phyloP scores from a whole-genome alignment of 2,113 vertebrate species.

The Hippolais icterina region DNA sequence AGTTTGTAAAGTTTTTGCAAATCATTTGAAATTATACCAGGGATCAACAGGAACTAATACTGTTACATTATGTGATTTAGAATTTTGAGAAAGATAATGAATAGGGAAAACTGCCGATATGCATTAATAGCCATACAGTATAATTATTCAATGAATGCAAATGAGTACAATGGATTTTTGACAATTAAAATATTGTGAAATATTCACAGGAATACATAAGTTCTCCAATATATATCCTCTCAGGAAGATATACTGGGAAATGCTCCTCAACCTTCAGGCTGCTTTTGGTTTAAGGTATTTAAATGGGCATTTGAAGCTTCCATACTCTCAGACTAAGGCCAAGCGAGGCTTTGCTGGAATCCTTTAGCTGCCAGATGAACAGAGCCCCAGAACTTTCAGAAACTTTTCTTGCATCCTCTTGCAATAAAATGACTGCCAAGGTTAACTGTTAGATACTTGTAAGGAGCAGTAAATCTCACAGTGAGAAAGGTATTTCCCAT shows the following conservation, averaged over 20 bases:
- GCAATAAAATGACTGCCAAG: slow-evolving; percentile 23
- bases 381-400: background rate
- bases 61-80: background rate
- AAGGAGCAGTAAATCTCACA: slow-evolving; percentile 54
- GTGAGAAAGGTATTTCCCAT: slow-evolving; percentile 53
- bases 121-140: background rate
- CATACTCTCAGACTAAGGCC: background rate
- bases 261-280: background rate
- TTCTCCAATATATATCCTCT: background rate
- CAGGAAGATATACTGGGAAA: background rate
- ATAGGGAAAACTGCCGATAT: background rate
- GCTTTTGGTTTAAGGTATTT: background rate
- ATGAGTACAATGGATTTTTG: background rate
- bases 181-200: background rate
- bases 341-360: background rate
- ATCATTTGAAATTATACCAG: background rate
- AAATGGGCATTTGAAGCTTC: background rate
- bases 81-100: background rate
- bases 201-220: background rate
- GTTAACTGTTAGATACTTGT: slow-evolving; percentile 22
- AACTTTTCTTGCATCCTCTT: slow-evolving; percentile 8
- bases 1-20: background rate
- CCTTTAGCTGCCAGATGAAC: slow-evolving; percentile 22
- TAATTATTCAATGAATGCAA: background rate
- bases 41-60: background rate